Evolutionary conservation across 1,140 invertebrate species (phyloP).

Genomic region (Goniozus legneri): DNA sequence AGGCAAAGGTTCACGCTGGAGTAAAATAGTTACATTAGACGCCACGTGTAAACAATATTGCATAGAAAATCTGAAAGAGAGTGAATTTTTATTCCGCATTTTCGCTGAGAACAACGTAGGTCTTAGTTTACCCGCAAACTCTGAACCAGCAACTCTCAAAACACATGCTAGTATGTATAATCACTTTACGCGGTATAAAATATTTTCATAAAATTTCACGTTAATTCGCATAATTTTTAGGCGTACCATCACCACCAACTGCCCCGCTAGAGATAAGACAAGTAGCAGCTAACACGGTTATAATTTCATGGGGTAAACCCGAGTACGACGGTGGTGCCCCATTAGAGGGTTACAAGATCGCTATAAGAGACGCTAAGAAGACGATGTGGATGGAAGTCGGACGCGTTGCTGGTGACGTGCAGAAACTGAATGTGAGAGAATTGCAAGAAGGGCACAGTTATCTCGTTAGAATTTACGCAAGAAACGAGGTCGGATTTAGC

Average conservation of each 20-base stretch:
- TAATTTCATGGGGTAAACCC: conserved; percentile 91
- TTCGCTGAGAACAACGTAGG: conserved; percentile 90
- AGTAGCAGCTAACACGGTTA: conserved; percentile 75
- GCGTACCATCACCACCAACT: conserved; percentile 84
- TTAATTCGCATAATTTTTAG: conserved; percentile 56
- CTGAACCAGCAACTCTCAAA: conserved; percentile 79
- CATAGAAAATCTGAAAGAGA: conserved; percentile 84
- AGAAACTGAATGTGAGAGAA: conserved; percentile 81
- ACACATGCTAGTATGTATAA: conserved; percentile 87
- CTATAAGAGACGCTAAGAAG: conserved; percentile 84
- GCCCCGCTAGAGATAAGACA: conserved; percentile 82
- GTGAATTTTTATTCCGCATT: conserved; percentile 86
- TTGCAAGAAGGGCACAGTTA: conserved; percentile 88
- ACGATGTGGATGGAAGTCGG: conserved; percentile 97
- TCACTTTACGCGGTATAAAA: neutral
- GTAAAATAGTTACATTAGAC: conserved; percentile 81
- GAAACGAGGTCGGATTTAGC: conserved; percentile 93
- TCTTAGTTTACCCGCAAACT: conserved; percentile 72
- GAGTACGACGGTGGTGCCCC: conserved; percentile 92
- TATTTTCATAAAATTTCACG: too few species aligned
- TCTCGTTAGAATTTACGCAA: conserved; percentile 84
- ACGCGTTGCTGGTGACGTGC: conserved; percentile 74
- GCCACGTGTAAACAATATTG: conserved; percentile 72
- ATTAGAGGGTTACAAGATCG: conserved; percentile 87
- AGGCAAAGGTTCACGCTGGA: conserved; percentile 70